Percentiles rank a stretch among this genome's conserved stretches.
Conservation (phyloP, 53 echinoderm and acorn worm genomes). For the Hippasteria phrygiana region DNA sequence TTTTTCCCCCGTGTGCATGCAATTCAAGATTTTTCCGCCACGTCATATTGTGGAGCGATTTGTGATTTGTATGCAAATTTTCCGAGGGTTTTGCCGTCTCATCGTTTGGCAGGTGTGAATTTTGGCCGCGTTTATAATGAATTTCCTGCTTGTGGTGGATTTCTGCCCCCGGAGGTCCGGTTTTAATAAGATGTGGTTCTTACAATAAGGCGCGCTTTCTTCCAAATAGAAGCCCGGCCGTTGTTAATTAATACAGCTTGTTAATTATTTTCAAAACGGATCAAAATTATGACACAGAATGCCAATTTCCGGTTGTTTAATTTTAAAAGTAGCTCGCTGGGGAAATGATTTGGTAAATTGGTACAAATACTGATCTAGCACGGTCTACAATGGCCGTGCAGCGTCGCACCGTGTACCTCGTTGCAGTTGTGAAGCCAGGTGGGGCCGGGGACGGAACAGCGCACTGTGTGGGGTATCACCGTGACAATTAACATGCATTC, state of each 20-base stretch:
- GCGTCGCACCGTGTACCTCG: too few species aligned
- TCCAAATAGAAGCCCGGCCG: neutral
- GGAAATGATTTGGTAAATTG: too few species aligned
- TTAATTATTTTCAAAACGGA: too few species aligned
- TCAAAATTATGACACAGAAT: too few species aligned
- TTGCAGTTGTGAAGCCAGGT: too few species aligned
- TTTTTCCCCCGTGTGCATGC: neutral
- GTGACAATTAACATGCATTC: too few species aligned
- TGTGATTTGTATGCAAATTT: slow-evolving; percentile 44
- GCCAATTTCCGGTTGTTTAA: neutral
- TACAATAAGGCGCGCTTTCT: neutral
- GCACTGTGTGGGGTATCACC: too few species aligned
- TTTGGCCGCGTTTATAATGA: slow-evolving; percentile 31
- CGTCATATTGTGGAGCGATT: neutral
- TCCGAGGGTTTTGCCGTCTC: neutral
- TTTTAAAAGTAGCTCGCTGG: too few species aligned
- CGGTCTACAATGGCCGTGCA: too few species aligned
- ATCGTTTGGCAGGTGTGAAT: slow-evolving; percentile 41
- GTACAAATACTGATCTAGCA: too few species aligned
- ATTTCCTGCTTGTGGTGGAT: slow-evolving; percentile 15
- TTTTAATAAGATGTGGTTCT: neutral
- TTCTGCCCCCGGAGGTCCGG: neutral
- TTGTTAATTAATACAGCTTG: neutral
- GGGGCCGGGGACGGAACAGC: too few species aligned
- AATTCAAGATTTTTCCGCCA: slow-evolving; percentile 23